Conservation (phyloP, 1,140 invertebrate genomes). For the Pseudomyrmex concolor region DNA sequence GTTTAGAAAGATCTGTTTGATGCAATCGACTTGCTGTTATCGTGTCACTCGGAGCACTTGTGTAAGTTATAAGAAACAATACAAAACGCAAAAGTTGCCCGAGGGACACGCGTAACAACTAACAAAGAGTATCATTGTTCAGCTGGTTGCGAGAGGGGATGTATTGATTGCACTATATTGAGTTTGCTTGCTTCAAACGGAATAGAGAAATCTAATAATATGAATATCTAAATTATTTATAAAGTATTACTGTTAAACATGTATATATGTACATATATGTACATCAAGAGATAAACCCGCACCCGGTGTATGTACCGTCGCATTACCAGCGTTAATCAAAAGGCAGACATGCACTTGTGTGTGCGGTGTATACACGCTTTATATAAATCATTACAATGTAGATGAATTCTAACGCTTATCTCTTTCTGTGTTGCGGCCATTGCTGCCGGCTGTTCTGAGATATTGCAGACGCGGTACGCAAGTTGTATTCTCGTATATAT, state of each 20-base stretch:
- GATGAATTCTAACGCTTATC: constrained; percentile 54
- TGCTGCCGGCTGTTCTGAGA: constrained; percentile 41
- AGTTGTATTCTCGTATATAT: constrained; percentile 3
- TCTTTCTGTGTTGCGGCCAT: constrained; percentile 7
- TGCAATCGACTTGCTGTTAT: constrained; percentile 6
- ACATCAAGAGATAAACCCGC: constrained; percentile 38
- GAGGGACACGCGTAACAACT: constrained; percentile 14
- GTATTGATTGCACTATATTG: constrained; percentile 13
- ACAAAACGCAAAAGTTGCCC: background rate
- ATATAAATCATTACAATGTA: constrained; percentile 58
- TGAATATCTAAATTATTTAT: background rate
- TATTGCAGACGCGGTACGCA: constrained; percentile 29
- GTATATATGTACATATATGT: background rate
- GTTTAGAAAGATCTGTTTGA: background rate
- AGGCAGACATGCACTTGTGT: constrained; percentile 24
- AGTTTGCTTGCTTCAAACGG: constrained; percentile 23
- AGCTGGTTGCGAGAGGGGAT: background rate
- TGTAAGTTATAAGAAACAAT: background rate
- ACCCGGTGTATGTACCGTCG: constrained; percentile 10
- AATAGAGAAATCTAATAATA: constrained; percentile 14
- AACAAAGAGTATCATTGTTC: constrained; percentile 26
- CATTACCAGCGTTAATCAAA: constrained; percentile 52
- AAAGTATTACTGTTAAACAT: too few species aligned
- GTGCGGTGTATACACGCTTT: constrained; percentile 14
- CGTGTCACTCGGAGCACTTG: background rate